Evolutionary conservation across 2,113 vertebrate species (phyloP).

Genomic region (Lagenorhynchus albirostris): DNA sequence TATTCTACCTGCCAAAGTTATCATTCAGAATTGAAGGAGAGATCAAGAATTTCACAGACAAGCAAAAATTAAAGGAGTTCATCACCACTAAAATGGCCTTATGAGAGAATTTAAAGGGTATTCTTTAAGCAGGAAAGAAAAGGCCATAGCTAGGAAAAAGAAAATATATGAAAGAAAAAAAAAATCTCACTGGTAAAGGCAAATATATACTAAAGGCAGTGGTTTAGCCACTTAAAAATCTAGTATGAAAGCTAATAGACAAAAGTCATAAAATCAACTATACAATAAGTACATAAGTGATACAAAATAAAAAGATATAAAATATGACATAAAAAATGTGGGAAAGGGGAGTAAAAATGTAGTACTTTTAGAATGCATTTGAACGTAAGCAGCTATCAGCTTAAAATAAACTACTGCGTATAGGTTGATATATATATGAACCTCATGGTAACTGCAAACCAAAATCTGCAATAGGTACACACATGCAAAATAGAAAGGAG

Average conservation of each 20-base stretch:
- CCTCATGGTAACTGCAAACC: not conserved
- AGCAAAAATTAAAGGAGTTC: not conserved
- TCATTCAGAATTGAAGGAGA: not conserved
- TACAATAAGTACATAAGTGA: not conserved
- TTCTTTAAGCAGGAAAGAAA: not conserved
- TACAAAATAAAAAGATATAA: not conserved
- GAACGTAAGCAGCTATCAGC: not conserved
- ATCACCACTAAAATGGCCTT: not conserved
- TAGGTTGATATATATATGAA: not conserved
- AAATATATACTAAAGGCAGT: not conserved
- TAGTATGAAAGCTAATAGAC: not conserved
- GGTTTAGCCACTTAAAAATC: not conserved
- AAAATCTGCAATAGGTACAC: not conserved
- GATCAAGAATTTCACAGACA: not conserved
- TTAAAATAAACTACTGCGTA: not conserved
- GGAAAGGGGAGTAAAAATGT: not conserved
- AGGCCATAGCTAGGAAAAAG: not conserved
- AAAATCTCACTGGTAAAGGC: not conserved
- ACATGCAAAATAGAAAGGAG: not conserved
- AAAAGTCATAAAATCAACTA: not conserved
- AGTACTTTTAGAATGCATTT: not conserved
- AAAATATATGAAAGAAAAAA: not conserved
- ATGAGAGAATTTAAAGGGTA: not conserved
- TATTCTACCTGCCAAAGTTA: not conserved
- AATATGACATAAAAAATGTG: not conserved